phyloP scores from a whole-genome alignment of 2,888 invertebrate genomes.

The Leptopterna dolabrata region DNA sequence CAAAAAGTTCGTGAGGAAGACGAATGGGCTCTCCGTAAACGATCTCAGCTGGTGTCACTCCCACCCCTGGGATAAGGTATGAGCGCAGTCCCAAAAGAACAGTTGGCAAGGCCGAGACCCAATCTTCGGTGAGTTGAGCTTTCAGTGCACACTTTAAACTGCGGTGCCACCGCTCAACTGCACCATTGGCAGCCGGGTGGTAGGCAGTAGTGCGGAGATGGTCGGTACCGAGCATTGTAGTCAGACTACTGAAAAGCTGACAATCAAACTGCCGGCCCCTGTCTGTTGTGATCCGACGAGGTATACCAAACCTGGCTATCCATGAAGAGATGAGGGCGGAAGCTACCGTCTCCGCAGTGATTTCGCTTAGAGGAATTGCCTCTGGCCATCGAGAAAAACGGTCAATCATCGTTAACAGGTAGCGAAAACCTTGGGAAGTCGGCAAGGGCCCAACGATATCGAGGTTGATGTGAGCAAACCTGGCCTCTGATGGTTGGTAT shows the following conservation, averaged over 20 bases:
- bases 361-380: constrained; percentile 65
- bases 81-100: constrained; percentile 65
- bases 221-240: not conserved
- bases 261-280: not conserved
- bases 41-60: constrained; percentile 64
- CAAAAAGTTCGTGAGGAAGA: constrained; percentile 63
- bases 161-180: constrained; percentile 66
- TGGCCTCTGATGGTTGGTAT: not conserved
- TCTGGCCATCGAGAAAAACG: constrained; percentile 67
- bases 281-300: not conserved
- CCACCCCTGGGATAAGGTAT: constrained; percentile 64
- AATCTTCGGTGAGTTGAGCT: constrained; percentile 55
- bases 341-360: constrained; percentile 66
- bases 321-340: not conserved
- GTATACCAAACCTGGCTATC: not conserved
- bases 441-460: constrained; percentile 21
- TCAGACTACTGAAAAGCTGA: not conserved
- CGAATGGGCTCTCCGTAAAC: constrained; percentile 64
- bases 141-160: constrained; percentile 66
- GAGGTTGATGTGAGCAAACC: not conserved
- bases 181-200: constrained; percentile 4
- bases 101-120: constrained; percentile 64
- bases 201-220: not conserved
- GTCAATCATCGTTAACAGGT: constrained; percentile 66
- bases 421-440: constrained; percentile 60